These are phyloP conservation scores for Argynnis bischoffii DNA, from an alignment of 2,888 invertebrate genomes.

Conservation along the genomic window DNA sequence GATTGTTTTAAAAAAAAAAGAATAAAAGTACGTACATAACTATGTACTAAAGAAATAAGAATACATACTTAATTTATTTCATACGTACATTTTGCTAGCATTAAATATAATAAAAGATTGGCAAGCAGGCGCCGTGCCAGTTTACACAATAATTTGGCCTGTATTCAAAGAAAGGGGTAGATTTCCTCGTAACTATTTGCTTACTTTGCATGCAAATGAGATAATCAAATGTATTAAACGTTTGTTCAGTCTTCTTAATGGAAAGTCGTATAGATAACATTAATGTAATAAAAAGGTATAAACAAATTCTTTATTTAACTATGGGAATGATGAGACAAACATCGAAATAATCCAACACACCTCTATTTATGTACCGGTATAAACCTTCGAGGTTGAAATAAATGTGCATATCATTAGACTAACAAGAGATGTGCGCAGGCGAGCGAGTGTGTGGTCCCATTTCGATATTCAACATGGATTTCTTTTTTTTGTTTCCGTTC, in stretches of 20 bases:
- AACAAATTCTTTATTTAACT: background rate
- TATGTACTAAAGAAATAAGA: background rate
- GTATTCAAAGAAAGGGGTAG: conserved; percentile 43
- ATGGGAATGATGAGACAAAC: conserved; percentile 14
- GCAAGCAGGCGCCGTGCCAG: conserved; percentile 45
- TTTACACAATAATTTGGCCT: conserved; percentile 48
- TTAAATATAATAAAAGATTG: conserved; percentile 45
- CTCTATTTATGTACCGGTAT: conserved; percentile 40
- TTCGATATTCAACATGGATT: conserved; percentile 58
- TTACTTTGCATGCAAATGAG: conserved; percentile 32
- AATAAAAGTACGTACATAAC: too few relatives aligned
- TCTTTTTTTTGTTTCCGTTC: conserved; percentile 53
- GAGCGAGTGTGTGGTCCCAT: conserved; percentile 72
- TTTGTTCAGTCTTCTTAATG: conserved; percentile 4
- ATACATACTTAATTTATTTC: background rate
- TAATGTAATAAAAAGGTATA: background rate
- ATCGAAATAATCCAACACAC: conserved; percentile 31
- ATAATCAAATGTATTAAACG: conserved; percentile 17
- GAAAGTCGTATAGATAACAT: conserved; percentile 1
- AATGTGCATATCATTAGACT: conserved; percentile 80
- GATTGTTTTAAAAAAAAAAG: too few relatives aligned
- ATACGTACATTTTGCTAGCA: conserved; percentile 31
- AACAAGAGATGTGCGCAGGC: conserved; percentile 58
- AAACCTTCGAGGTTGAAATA: conserved; percentile 59
- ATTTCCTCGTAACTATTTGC: conserved; percentile 29